Evolutionary conservation across 2,888 invertebrate species (phyloP).

Genomic region (Julus scandinavius): DNA sequence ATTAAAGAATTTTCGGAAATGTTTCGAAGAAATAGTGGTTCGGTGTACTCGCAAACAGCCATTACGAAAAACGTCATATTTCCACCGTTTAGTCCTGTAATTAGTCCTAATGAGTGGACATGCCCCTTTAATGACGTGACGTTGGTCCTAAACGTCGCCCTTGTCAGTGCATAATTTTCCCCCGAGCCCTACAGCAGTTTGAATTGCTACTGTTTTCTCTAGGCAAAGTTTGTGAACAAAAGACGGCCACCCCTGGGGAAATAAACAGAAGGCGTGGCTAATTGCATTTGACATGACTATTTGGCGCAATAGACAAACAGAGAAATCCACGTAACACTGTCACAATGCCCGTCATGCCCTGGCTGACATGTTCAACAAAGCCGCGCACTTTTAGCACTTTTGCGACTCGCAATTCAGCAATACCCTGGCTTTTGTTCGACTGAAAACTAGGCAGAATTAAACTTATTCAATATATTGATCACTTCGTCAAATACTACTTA

Average conservation of each 20-base stretch:
- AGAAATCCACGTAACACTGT: not conserved
- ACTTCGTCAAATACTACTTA: not conserved
- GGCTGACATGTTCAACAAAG: not conserved
- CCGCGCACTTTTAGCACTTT: not conserved
- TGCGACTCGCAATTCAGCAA: not conserved
- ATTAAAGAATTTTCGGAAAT: not conserved
- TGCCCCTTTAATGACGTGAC: not conserved
- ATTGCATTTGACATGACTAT: not conserved
- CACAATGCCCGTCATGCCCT: not conserved
- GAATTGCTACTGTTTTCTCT: not conserved
- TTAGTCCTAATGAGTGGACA: not conserved
- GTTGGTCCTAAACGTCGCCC: not conserved
- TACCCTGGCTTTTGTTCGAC: not conserved
- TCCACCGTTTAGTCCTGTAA: not conserved
- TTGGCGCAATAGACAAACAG: not conserved
- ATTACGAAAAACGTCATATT: not conserved
- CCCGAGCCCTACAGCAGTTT: too few relatives aligned
- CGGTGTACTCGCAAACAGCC: not conserved
- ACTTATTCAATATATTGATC: not conserved
- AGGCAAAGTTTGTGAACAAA: not conserved
- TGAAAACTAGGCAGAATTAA: not conserved
- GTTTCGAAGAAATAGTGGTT: not conserved
- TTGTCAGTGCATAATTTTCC: too few relatives aligned
- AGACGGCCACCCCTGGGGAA: not conserved
- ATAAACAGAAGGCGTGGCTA: not conserved